Evolutionary conservation across 2,888 invertebrate species (phyloP).

Genomic region (Tanypteryx hageni): DNA sequence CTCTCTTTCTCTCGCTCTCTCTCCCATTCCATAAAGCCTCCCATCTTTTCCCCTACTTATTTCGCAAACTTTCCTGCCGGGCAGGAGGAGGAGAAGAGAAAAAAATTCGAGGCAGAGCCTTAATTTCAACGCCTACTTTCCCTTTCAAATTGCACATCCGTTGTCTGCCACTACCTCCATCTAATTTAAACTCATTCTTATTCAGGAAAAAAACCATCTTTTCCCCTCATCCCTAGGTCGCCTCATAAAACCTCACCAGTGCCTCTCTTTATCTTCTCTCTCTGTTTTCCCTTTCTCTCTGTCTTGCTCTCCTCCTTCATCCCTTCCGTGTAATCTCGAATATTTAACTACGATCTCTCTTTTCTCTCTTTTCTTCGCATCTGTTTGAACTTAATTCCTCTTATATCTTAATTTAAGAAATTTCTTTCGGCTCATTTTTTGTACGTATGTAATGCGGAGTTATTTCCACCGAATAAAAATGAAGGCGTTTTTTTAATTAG

Average conservation of each 20-base stretch:
- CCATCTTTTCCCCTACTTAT: conserved; percentile 13
- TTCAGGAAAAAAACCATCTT: conserved; percentile 27
- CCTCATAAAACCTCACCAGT: neutral
- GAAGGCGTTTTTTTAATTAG: conserved; percentile 16
- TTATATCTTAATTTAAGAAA: conserved; percentile 42
- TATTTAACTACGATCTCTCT: neutral
- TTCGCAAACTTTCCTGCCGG: conserved; percentile 24
- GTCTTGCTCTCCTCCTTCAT: neutral
- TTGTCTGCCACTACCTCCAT: conserved; percentile 31
- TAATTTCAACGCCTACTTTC: conserved; percentile 60
- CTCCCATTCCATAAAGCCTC: neutral
- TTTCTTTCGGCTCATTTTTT: neutral
- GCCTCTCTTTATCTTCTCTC: neutral
- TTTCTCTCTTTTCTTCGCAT: conserved; percentile 29
- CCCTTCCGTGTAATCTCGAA: conserved; percentile 26
- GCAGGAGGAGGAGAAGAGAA: neutral
- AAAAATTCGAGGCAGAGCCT: conserved; percentile 29
- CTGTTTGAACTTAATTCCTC: conserved; percentile 53
- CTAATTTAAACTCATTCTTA: conserved; percentile 60
- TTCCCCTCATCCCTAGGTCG: neutral
- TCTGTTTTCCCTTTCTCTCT: neutral
- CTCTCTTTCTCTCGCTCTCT: neutral
- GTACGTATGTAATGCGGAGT: neutral
- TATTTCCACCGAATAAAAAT: no score
- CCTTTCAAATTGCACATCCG: conserved; percentile 56